These are phyloP conservation scores for Autographa pulchrina DNA, from an alignment of 2,888 invertebrate species.

Conservation along the genomic window DNA sequence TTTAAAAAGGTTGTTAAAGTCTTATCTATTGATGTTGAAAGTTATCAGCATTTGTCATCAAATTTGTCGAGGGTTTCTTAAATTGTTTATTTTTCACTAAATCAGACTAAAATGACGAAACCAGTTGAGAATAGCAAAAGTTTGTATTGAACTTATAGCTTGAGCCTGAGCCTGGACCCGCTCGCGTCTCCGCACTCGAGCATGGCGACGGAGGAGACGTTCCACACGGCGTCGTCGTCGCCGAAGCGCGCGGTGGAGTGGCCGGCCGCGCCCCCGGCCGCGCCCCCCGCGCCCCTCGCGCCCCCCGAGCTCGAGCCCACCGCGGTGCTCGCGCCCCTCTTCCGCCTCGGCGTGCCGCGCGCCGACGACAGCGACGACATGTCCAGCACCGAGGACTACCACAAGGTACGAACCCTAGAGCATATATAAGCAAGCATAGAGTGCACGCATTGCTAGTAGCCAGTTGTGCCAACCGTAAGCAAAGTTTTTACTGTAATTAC, in stretches of 20 bases:
- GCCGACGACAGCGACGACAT: conserved; percentile 89
- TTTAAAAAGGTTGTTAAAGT: no score
- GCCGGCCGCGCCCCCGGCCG: conserved; percentile 31
- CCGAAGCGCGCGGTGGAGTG: conserved; percentile 66
- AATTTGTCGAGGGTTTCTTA: no score
- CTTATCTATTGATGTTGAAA: no score
- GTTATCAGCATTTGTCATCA: no score
- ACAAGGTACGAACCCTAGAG: conserved; percentile 72
- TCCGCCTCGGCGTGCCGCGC: conserved; percentile 61
- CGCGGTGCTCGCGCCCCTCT: conserved; percentile 25
- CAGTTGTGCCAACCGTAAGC: no score
- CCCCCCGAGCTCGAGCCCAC: conserved; percentile 60
- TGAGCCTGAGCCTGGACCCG: conserved; percentile 92
- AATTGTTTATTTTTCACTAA: no score
- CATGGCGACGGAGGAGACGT: conserved; percentile 91
- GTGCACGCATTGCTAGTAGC: no score
- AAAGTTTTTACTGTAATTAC: no score
- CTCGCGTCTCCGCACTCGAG: conserved; percentile 83
- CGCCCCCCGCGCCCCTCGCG: conserved; percentile 69
- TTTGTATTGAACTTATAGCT: conserved; percentile 77
- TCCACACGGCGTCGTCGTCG: conserved; percentile 92
- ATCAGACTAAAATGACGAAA: no score
- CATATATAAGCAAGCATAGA: no score
- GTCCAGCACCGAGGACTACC: conserved; percentile 90
- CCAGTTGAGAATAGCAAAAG: background rate